A percentile compares a stretch with the other conserved stretches of the same genome.
These are phyloP conservation scores for Nothocercus nigrocapillus DNA, from an alignment of 2,113 vertebrate species.

Conservation along the genomic window DNA sequence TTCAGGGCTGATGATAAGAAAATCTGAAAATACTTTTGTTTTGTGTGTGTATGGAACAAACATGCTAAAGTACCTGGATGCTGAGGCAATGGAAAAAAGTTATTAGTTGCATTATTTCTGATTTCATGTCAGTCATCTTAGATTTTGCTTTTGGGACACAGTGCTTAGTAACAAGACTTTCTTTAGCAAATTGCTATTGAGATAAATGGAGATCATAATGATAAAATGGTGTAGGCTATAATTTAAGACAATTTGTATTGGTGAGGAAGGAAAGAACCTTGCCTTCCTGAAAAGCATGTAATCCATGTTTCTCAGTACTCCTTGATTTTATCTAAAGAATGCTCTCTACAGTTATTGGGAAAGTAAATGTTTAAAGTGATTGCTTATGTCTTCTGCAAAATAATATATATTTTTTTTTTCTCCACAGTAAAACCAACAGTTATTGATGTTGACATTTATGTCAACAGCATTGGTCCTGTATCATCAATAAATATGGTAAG, in stretches of 20 bases:
- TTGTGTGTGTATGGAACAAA: not conserved
- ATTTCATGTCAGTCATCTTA: not conserved
- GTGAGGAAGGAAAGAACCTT: not conserved
- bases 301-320: not conserved
- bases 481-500: constrained; percentile 99
- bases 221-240: not conserved
- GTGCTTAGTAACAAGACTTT: not conserved
- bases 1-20: not conserved
- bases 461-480: constrained; percentile 97
- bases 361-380: not conserved
- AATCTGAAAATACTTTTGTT: not conserved
- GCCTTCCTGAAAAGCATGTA: not conserved
- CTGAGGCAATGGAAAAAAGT: not conserved
- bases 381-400: not conserved
- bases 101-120: not conserved
- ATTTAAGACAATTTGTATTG: not conserved
- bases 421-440: constrained; percentile 91
- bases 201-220: not conserved
- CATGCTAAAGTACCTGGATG: not conserved
- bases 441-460: constrained; percentile 94
- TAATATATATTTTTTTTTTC: constrained; percentile 38
- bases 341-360: not conserved
- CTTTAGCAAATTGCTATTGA: not conserved
- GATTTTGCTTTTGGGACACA: not conserved
- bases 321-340: not conserved